Conservation (phyloP, 1,140 invertebrate genomes). For the Bombus terrestris region DNA sequence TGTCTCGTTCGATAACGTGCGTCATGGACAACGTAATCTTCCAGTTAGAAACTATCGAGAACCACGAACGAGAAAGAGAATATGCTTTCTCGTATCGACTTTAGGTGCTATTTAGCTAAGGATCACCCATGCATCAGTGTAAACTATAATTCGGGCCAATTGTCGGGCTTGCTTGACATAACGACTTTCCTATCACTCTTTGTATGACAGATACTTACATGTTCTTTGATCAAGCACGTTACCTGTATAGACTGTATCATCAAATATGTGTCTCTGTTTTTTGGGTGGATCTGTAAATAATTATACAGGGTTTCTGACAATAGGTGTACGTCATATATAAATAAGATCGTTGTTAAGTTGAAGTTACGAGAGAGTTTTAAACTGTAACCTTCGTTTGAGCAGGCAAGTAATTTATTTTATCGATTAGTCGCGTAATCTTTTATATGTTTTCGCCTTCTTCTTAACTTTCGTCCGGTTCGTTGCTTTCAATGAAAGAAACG, state of each 20-base stretch:
- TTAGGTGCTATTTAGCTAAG: slow-evolving; percentile 13
- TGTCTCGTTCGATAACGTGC: slow-evolving; percentile 11
- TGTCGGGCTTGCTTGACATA: slow-evolving; percentile 25
- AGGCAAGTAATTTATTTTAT: not conserved
- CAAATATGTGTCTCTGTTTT: slow-evolving; percentile 18
- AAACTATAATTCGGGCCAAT: not conserved
- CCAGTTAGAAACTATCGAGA: not conserved
- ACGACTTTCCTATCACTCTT: slow-evolving; percentile 17
- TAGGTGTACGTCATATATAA: slow-evolving; percentile 36
- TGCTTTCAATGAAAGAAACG: not conserved
- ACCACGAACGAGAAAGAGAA: not conserved
- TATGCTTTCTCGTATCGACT: slow-evolving; percentile 1
- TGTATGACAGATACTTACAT: not conserved
- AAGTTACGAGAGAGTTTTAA: not conserved
- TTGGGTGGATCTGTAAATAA: slow-evolving; percentile 23
- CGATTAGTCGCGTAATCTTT: not conserved
- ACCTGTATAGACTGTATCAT: not conserved
- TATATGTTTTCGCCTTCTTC: not conserved
- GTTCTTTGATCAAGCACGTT: slow-evolving; percentile 14
- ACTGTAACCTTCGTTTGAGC: not conserved
- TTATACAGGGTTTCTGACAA: slow-evolving; percentile 51
- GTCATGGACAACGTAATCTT: not conserved
- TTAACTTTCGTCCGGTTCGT: not conserved
- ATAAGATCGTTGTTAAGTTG: slow-evolving; percentile 2
- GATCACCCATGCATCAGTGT: slow-evolving; percentile 12